phyloP scores from a whole-genome alignment of 2,797 vertebrate genomes.

The Onychomys leucogaster region DNA sequence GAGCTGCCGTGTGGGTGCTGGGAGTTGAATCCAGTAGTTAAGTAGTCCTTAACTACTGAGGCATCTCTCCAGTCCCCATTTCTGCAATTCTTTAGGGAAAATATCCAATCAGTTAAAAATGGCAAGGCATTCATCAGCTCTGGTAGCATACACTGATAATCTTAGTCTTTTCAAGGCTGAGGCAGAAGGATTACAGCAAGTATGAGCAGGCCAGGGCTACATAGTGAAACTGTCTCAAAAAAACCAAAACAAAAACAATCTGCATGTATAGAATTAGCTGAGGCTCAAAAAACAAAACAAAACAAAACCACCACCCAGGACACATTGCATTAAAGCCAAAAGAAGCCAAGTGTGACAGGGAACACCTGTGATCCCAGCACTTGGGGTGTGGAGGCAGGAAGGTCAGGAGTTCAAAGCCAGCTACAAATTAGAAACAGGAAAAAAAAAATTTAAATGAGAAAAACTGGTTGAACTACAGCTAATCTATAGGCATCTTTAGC shows the following conservation, averaged over 20 bases:
- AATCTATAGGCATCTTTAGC: slow-evolving; percentile 1
- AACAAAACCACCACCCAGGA: neutral
- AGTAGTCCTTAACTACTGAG: neutral
- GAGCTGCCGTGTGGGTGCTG: neutral
- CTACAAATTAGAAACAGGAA: neutral
- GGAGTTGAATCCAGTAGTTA: neutral
- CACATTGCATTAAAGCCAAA: neutral
- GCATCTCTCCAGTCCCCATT: neutral
- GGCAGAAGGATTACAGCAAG: neutral
- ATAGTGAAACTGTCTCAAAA: neutral
- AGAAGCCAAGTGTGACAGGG: neutral
- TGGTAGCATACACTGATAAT: neutral
- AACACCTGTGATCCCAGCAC: neutral
- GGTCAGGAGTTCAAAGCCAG: neutral
- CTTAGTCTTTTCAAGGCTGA: neutral
- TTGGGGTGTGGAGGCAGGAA: neutral
- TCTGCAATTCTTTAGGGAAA: neutral
- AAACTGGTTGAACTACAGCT: neutral
- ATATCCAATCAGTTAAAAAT: neutral
- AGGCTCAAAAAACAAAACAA: neutral
- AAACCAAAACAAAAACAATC: neutral
- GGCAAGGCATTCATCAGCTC: neutral
- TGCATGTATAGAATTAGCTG: neutral
- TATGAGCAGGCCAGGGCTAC: neutral
- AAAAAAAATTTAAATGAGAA: neutral